Base-by-base conservation (phyloP, 2,113 vertebrate species). In the Lota lota region DNA sequence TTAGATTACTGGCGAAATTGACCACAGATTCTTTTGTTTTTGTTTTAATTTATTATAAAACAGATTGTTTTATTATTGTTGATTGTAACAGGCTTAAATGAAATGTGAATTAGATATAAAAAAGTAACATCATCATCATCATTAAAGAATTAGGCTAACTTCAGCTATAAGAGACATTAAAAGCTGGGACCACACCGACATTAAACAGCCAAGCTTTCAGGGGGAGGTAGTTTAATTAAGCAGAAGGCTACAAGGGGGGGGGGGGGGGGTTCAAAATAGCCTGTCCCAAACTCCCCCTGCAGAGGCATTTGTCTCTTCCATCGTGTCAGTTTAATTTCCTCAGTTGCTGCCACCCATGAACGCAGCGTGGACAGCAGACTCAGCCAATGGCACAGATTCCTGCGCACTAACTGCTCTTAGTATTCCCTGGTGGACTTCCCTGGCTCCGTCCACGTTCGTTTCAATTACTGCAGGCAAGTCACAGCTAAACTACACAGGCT, bases 381-480 rank as follows among this genome's bases (percentile, higher is more conserved):
- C 73, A 63, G 58, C 68, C 77, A 74, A 73, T 22, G 70, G 72
- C 78, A 73, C 68, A 76, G 80, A 81, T 62, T 76, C 82, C 68
- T 72, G 69, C 74, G 69, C 67, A 72, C 75, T 74, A 85, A 71
- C 69, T 66, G 65, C 78, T 83, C 74, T 79, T 79, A 82, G 74
- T 80, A 81, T 81, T 85, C 77, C 85, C 83, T 56, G 60, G 74
- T 79, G 78, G 81, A 72, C 70, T 54, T 47, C 56, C 57, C 63
- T 61, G 73, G 76, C 74, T 83, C 83, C 79, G 70, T 73, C 73
- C 58, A 22, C 69, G 73, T 82, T 85, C 82, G 88, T 88, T 80
- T 85, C 67, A 88, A 86, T 88, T 87, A 83, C 77, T 71, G 68
- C 66, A 68, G 77, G 67, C 70, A 22, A 76, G 77, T 80, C 79